A percentile compares a stretch with the other conserved stretches of the same genome.
phyloP scores from a whole-genome alignment of 2,888 invertebrate genomes.

The Pediacus dermestoides region DNA sequence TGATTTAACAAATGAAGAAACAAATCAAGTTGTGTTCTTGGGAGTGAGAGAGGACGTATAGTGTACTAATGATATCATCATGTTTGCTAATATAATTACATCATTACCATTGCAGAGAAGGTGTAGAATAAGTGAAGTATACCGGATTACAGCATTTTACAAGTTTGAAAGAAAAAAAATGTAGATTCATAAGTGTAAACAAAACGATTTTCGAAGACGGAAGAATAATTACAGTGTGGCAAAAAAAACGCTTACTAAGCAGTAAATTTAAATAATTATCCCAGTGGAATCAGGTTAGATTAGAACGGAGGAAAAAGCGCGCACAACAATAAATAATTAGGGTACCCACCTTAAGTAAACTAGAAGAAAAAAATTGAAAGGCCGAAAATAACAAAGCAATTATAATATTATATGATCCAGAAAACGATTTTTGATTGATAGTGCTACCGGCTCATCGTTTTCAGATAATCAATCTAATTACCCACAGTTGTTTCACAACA shows the following conservation, averaged over 20 bases:
- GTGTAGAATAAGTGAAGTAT: too few species aligned
- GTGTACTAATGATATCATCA: slow-evolving; percentile 32
- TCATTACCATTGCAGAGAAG: slow-evolving; percentile 24
- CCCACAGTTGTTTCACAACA: too few species aligned
- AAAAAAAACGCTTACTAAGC: too few species aligned
- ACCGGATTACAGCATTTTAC: not conserved
- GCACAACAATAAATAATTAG: too few species aligned
- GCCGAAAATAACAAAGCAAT: not conserved
- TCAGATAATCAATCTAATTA: too few species aligned
- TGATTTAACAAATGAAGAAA: slow-evolving; percentile 24
- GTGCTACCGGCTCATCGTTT: too few species aligned
- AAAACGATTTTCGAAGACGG: slow-evolving; percentile 3
- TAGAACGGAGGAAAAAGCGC: too few species aligned
- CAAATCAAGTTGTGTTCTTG: slow-evolving; percentile 29
- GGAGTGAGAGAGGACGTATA: too few species aligned
- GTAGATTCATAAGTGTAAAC: slow-evolving; percentile 1
- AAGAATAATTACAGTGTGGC: slow-evolving; percentile 4
- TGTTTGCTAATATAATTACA: slow-evolving; percentile 31
- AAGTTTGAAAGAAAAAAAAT: not conserved
- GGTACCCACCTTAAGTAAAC: too few species aligned
- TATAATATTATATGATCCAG: slow-evolving; percentile 8
- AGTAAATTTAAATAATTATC: too few species aligned
- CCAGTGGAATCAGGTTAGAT: too few species aligned
- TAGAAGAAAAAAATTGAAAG: too few species aligned
- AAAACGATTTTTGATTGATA: slow-evolving; percentile 8